Evolutionary conservation across 2,888 invertebrate genomes (phyloP).

Genomic region (Clitarchus hookeri): DNA sequence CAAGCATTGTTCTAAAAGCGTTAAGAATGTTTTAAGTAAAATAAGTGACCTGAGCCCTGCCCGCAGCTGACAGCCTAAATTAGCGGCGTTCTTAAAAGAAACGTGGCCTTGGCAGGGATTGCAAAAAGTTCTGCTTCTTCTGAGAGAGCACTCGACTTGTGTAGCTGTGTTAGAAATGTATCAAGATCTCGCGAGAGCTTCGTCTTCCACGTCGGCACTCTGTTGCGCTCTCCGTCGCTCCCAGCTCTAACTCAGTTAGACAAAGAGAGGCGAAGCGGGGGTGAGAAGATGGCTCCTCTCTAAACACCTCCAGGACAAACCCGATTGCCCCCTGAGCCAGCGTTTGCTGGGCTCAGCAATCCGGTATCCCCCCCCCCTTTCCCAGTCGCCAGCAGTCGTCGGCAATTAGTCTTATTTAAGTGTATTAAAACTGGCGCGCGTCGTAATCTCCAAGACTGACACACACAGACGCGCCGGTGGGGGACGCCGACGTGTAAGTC

Average conservation of each 20-base stretch:
- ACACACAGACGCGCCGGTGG: not conserved
- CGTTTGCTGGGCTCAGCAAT: conserved; percentile 14
- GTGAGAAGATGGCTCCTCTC: not conserved
- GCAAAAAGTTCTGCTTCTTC: no score
- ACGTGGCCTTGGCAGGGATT: no score
- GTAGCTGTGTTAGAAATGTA: no score
- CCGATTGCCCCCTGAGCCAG: conserved; percentile 2
- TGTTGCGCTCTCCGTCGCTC: not conserved
- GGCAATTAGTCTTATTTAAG: conserved; percentile 14
- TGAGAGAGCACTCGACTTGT: no score
- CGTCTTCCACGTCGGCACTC: no score
- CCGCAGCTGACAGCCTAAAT: no score
- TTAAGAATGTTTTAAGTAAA: no score
- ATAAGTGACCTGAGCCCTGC: no score
- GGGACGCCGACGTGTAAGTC: not conserved
- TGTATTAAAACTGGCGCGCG: conserved; percentile 14
- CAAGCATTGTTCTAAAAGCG: no score
- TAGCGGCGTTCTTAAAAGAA: no score
- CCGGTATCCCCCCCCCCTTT: not conserved
- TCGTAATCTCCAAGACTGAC: conserved; percentile 14
- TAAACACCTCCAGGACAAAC: not conserved
- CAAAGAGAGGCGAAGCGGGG: not conserved
- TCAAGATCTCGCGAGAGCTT: not conserved
- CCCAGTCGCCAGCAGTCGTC: not conserved
- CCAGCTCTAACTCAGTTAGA: not conserved